Conservation (phyloP, 23 tunicate species). For the Phallusia fumigata region DNA sequence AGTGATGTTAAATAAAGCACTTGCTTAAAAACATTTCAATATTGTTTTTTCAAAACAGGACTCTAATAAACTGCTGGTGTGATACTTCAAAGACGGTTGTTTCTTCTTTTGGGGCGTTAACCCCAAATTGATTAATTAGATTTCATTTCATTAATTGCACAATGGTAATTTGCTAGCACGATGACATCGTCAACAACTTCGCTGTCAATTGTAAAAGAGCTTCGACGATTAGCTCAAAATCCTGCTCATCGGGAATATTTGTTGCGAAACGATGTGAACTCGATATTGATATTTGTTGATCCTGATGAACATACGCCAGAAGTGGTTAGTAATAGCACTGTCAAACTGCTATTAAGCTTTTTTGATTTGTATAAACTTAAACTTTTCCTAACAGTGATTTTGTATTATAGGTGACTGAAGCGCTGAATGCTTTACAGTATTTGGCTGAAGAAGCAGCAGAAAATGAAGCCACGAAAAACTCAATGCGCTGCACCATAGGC, state of each 20-base stretch:
- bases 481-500: conserved; percentile 69
- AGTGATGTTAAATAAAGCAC: no score
- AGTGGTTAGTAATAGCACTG: conserved; percentile 43
- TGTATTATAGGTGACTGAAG: conserved; percentile 64
- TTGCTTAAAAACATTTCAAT: no score
- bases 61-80: no score
- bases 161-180: conserved; percentile 9
- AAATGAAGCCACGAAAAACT: conserved; percentile 28
- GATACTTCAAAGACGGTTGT: no score
- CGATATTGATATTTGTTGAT: conserved; percentile 85
- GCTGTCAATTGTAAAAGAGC: conserved; percentile 86
- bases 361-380: no score
- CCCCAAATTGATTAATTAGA: no score
- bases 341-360: no score
- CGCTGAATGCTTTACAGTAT: conserved; percentile 59
- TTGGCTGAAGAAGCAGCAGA: conserved; percentile 86
- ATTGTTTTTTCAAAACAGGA: no score
- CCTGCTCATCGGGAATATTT: conserved; percentile 83
- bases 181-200: conserved; percentile 65
- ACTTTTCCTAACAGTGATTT: no score
- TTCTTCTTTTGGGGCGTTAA: no score
- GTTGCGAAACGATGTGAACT: conserved; percentile 91
- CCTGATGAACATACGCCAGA: conserved; percentile 86
- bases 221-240: conserved; percentile 81
- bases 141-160: no score